These are phyloP conservation scores for Lottia gigantea DNA, from an alignment of 2,888 invertebrate genomes.

Conservation along the genomic window DNA sequence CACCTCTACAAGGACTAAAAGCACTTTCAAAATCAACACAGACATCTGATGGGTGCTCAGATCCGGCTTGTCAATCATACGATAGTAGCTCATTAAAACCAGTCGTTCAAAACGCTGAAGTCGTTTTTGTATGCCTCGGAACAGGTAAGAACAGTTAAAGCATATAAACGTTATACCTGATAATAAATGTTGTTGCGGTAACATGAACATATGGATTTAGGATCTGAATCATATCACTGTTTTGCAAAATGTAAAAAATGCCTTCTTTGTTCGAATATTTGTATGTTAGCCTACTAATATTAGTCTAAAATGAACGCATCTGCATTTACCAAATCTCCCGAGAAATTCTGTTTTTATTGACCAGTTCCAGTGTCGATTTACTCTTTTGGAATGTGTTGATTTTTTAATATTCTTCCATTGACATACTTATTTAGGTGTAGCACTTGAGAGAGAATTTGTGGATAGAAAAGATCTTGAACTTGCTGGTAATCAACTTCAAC, in stretches of 20 bases:
- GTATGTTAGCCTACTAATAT: no score
- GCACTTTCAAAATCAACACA: conserved; percentile 35
- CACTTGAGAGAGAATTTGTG: not conserved
- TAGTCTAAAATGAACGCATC: no score
- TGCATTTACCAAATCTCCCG: no score
- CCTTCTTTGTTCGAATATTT: no score
- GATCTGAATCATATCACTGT: no score
- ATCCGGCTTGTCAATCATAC: conserved; percentile 49
- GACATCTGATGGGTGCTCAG: conserved; percentile 48
- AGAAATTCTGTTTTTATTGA: no score
- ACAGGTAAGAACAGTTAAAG: conserved; percentile 47
- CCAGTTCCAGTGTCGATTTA: no score
- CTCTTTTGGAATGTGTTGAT: no score
- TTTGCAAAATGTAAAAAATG: no score
- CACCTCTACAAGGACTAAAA: conserved; percentile 50
- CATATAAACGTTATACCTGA: no score
- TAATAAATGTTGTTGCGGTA: not conserved
- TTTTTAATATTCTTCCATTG: no score
- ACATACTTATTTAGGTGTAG: not conserved
- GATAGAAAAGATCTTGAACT: not conserved
- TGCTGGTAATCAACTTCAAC: conserved; percentile 46
- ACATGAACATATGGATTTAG: not conserved
- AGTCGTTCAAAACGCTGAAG: conserved; percentile 46
- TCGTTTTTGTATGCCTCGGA: conserved; percentile 60
- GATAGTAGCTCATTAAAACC: conserved; percentile 33